Percentiles rank a stretch among this genome's conserved stretches.
phyloP scores from a whole-genome alignment of 92 coral and sea anemone genomes.

The Epizoanthus rinbou region DNA sequence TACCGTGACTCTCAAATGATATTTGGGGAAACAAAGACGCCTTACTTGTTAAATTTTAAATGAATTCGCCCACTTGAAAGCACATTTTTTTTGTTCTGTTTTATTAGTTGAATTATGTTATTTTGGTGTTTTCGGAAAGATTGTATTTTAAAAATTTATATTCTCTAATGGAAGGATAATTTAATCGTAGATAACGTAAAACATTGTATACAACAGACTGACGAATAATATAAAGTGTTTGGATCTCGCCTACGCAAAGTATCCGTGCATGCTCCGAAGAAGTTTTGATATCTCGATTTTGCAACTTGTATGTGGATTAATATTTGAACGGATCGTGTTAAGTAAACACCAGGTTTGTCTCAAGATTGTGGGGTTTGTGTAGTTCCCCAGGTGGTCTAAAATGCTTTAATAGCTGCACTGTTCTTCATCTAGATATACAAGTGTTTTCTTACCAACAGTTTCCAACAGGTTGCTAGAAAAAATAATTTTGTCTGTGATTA shows the following conservation, averaged over 20 bases:
- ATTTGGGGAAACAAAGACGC: conserved; percentile 38
- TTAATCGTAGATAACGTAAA: conserved; percentile 65
- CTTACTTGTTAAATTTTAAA: conserved; percentile 60
- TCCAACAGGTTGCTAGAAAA: conserved; percentile 20
- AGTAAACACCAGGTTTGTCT: conserved; percentile 44
- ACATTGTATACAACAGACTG: conserved; percentile 3
- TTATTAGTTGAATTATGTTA: conserved; percentile 75
- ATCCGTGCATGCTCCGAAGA: background rate
- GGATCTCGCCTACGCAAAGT: background rate
- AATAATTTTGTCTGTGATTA: background rate
- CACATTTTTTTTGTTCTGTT: conserved; percentile 66
- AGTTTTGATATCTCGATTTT: background rate
- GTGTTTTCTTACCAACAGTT: background rate
- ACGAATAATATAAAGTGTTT: background rate
- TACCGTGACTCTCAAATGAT: conserved; percentile 39
- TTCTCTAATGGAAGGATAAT: conserved; percentile 63
- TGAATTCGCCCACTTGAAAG: conserved; percentile 51
- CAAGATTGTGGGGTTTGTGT: conserved; percentile 30
- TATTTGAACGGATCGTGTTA: conserved; percentile 31
- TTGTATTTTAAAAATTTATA: conserved; percentile 73
- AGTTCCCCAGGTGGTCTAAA: conserved; percentile 47
- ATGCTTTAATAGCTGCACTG: conserved; percentile 59
- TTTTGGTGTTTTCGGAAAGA: conserved; percentile 55
- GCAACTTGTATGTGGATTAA: conserved; percentile 41
- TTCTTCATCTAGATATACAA: background rate